Evolutionary conservation across 2,113 vertebrate genomes (phyloP).

Genomic region (Corythaeola cristata): DNA sequence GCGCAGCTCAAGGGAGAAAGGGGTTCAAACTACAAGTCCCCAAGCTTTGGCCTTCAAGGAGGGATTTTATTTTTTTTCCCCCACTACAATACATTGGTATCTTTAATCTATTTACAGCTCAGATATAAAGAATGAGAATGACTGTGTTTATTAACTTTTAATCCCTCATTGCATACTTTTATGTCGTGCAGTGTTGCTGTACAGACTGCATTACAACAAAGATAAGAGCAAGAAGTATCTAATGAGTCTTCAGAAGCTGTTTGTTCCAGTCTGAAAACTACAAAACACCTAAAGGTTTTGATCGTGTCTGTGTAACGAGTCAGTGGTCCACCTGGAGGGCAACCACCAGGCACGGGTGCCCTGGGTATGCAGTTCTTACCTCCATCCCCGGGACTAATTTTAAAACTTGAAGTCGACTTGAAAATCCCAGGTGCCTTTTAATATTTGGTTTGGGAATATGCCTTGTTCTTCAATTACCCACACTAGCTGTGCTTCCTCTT

Average conservation of each 20-base stretch:
- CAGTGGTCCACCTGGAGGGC: background rate
- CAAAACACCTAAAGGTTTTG: background rate
- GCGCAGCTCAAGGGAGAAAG: background rate
- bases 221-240: background rate
- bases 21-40: conserved; percentile 3
- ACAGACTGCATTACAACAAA: background rate
- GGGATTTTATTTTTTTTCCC: background rate
- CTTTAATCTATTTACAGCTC: conserved; percentile 5
- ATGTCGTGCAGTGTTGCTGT: background rate
- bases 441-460: background rate
- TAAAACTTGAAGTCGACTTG: background rate
- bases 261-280: background rate
- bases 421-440: background rate
- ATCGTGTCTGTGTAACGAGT: background rate
- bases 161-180: background rate
- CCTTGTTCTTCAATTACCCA: background rate
- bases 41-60: background rate
- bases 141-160: background rate
- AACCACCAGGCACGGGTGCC: background rate
- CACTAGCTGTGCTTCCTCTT: background rate
- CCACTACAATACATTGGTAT: background rate
- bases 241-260: background rate
- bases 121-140: background rate
- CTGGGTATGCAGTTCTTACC: background rate
- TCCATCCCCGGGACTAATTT: background rate